Base-by-base conservation (phyloP, 2,113 vertebrate species). In the Ellobius talpinus region DNA sequence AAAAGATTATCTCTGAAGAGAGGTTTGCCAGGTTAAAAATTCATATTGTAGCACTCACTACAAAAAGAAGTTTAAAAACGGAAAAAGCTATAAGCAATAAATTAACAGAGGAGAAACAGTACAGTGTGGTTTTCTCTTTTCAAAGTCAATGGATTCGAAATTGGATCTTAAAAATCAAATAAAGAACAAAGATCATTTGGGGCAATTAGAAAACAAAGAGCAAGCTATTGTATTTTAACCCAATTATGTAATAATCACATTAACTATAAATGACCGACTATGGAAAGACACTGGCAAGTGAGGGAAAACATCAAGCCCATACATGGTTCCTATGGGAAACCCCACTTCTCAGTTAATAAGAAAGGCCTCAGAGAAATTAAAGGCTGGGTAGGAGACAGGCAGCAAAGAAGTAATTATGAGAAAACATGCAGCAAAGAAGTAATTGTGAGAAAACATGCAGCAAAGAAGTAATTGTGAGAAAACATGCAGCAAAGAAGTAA, bases 231-330 rank as follows among this genome's bases (percentile, higher is more conserved):
- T n/a, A 88, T 39, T 87, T 90, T 90, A 95, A 87, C 70, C 31
- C 10, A 73, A 29, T 2, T 87, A 19, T 42, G 63, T 78, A 87
- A 87, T 77, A 84, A 36, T 90, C 73, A 26, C 11, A 87, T 82
- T 91, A 94, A 91, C 74, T 95, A 79, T 81, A 77, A 86, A 76
- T 39, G 66, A 17, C 73, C 72, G 84, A 90, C 24, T 55, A 1
- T 77, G 79, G 78, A 93, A 96, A 91, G 42, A 84, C n/a, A 42
- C 7, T 45, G 58, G 61, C 58, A 17, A 63, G 31, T 13, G 13
- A 84, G 2, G 14, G 26, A 65, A 65, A 45, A 45, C 58, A 84
- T 3, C 13, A 58, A 31, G 55, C 23, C n/a, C 55, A 61, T n/a
- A 61, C 61, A 39, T 16, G 12, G 14, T 61, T 0, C 23, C 79